phyloP scores from a whole-genome alignment of 1,140 invertebrate species.

The Dendroctonus ponderosae region DNA sequence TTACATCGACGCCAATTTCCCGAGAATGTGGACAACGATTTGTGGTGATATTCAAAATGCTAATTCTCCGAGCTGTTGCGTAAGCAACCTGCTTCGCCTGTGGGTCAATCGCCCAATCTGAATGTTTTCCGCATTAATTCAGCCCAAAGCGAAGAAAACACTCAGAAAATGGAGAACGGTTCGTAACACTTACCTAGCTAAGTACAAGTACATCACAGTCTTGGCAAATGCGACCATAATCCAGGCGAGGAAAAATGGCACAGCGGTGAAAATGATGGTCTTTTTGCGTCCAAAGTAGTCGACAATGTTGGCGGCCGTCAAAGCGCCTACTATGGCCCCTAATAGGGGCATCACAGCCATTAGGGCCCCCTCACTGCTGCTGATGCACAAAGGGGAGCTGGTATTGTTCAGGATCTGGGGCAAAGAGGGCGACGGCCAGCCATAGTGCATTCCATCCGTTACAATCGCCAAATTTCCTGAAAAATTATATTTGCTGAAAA shows the following conservation, averaged over 20 bases:
- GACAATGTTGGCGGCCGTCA: constrained; percentile 57
- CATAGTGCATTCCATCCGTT: constrained; percentile 43
- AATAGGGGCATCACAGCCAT: constrained; percentile 65
- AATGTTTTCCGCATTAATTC: too few relatives aligned
- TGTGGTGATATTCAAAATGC: too few relatives aligned
- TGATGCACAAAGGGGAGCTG: constrained; percentile 44
- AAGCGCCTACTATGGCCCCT: constrained; percentile 60
- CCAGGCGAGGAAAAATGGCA: constrained; percentile 66
- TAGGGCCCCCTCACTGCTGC: constrained; percentile 53
- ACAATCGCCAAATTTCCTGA: constrained; percentile 38
- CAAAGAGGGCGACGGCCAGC: constrained; percentile 37
- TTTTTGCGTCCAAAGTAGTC: constrained; percentile 65
- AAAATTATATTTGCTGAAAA: constrained; percentile 7
- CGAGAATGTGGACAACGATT: too few relatives aligned
- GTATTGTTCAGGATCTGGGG: constrained; percentile 51
- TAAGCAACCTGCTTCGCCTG: too few relatives aligned
- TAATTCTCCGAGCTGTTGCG: too few relatives aligned
- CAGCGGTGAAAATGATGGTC: constrained; percentile 56
- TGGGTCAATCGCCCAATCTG: too few relatives aligned
- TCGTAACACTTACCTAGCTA: constrained; percentile 50
- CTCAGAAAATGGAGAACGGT: neutral
- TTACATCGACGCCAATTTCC: too few relatives aligned
- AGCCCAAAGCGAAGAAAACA: neutral
- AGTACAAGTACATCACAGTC: constrained; percentile 52
- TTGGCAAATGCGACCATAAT: constrained; percentile 55